Conservation (phyloP, 2,113 vertebrate genomes). For the Hydrochoerus hydrochaeris region DNA sequence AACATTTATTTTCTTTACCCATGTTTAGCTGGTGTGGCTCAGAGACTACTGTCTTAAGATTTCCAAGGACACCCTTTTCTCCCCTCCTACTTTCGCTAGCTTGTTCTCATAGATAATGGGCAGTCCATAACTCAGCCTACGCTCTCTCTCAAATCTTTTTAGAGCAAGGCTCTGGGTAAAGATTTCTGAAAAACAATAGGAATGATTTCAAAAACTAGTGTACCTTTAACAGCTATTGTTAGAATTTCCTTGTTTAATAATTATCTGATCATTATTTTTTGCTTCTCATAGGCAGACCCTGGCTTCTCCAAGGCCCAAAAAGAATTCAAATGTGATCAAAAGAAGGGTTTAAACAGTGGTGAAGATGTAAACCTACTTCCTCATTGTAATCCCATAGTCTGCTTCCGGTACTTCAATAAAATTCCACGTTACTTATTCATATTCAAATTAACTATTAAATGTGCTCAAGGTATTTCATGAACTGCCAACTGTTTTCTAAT, state of each 20-base stretch:
- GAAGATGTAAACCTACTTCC: background rate
- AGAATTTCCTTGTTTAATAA: background rate
- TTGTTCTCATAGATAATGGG: background rate
- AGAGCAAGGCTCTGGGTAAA: background rate
- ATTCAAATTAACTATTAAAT: conserved; percentile 14
- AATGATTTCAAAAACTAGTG: background rate
- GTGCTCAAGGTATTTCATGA: background rate
- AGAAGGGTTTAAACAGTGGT: background rate
- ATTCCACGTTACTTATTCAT: background rate
- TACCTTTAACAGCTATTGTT: background rate
- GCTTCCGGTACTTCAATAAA: background rate
- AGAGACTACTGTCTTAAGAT: background rate
- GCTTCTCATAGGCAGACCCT: background rate
- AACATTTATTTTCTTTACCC: background rate
- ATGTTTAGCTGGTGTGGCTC: background rate
- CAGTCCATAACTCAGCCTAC: background rate
- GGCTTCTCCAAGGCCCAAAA: background rate
- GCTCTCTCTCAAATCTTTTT: background rate
- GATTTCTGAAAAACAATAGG: background rate
- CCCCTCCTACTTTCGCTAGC: background rate
- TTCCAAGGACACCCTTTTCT: background rate
- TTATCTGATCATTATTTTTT: background rate
- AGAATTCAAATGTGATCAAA: background rate
- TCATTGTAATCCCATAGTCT: background rate
- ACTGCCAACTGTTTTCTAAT: background rate